Base-by-base conservation (phyloP, 2,888 invertebrate species). In the Orthonevra nobilis region DNA sequence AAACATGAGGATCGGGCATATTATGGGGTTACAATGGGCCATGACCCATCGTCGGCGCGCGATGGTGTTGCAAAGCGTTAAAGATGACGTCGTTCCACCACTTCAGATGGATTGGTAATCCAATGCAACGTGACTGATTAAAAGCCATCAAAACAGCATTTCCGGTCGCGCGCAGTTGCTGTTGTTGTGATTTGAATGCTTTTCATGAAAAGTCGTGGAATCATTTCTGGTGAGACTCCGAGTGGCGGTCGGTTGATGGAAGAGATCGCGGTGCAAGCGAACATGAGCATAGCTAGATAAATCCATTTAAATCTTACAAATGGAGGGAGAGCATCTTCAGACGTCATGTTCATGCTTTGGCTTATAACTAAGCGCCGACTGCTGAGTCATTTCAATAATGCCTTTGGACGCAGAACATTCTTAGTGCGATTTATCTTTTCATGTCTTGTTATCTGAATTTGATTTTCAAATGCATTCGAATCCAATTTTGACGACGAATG, bases 21-120 rank as follows among this genome's bases (percentile, higher is more conserved):
- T 50, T 68, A 32, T 50, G 58, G 12, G 61, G 70, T 52, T 52
- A 70, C 63, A 63, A 63, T 52, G 30, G 63, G 23, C 28, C 48
- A 56, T 72, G 72, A 56, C 38, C 72, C 17, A 44, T 44, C 30
- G 30, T 10, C 23, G 9, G 36, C 1, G 0, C n/a, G n/a, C 12
- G 9, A 30, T 20, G 9, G 17, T 9, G 6, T 40, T 12, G 2
- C n/a, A 19, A 23, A 19, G 15, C 12, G 52, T 20, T 19, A 32
- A 44, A 68, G 54, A 17, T 44, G 26, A 14, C n/a, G n/a, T n/a
- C 0, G 12, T 28, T 26, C 14, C 14, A 17, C 26, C 19, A n/a
- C 15, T 26, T 3, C 14, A 32, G 1, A 5, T 19, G 5, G 3
- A 7, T 7, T 3, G 36, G 52, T 52, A 54, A 66, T 50, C 52